Evolutionary conservation across 2,888 invertebrate genomes (phyloP).

Genomic region (Metopia argyrocephala): DNA sequence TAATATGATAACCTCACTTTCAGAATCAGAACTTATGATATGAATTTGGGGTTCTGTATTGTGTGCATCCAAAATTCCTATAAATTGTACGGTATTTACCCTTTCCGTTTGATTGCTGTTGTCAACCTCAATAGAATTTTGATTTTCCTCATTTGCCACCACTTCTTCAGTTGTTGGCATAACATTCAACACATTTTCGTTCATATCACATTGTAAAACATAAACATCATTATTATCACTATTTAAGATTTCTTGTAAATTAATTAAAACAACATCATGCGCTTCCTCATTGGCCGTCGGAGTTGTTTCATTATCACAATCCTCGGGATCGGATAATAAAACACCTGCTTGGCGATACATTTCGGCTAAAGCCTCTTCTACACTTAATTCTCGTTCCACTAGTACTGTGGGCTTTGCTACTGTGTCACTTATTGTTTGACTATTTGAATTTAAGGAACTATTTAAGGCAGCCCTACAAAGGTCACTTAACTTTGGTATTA

Average conservation of each 20-base stretch:
- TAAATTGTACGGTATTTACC: slow-evolving; percentile 69
- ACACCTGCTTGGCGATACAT: slow-evolving; percentile 75
- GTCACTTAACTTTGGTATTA: slow-evolving; percentile 79
- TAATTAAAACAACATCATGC: slow-evolving; percentile 75
- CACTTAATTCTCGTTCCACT: slow-evolving; percentile 71
- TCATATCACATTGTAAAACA: slow-evolving; percentile 78
- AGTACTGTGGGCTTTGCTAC: slow-evolving; percentile 21
- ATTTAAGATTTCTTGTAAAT: slow-evolving; percentile 76
- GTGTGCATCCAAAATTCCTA: slow-evolving; percentile 68
- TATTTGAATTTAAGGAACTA: slow-evolving; percentile 74
- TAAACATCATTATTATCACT: slow-evolving; percentile 76
- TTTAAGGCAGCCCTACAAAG: slow-evolving; percentile 79
- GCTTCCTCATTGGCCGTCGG: slow-evolving; percentile 52
- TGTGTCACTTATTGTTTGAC: slow-evolving; percentile 38
- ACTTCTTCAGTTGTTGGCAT: slow-evolving; percentile 58
- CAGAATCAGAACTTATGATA: slow-evolving; percentile 54
- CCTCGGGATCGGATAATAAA: slow-evolving; percentile 70
- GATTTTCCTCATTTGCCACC: slow-evolving; percentile 11
- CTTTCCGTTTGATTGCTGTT: slow-evolving; percentile 56
- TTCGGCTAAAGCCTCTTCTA: slow-evolving; percentile 75
- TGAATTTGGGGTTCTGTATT: slow-evolving; percentile 60
- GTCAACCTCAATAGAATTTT: not conserved
- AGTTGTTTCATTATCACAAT: slow-evolving; percentile 64
- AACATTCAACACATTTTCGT: slow-evolving; percentile 72
- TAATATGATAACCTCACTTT: slow-evolving; percentile 54